phyloP scores from a whole-genome alignment of 2,797 vertebrate species.

The Tamandua tetradactyla region DNA sequence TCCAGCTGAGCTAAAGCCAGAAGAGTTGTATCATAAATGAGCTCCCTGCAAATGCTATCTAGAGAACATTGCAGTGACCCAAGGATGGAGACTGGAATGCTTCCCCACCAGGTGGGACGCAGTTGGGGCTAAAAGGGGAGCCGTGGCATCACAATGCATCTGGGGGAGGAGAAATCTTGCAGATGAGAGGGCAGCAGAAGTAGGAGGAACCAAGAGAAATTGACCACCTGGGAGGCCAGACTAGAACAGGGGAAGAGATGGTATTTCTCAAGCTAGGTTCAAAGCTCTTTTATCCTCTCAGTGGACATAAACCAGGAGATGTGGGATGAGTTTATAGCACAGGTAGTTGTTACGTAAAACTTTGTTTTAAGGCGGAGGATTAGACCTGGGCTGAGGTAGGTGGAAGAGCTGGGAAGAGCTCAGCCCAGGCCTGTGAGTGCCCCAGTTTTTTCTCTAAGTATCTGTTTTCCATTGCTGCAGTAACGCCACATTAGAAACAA shows the following conservation, averaged over 20 bases:
- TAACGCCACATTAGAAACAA: neutral
- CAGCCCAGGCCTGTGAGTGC: neutral
- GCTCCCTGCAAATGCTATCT: neutral
- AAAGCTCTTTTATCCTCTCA: neutral
- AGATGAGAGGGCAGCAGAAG: neutral
- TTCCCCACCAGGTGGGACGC: neutral
- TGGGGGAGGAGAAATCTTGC: neutral
- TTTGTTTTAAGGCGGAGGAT: neutral
- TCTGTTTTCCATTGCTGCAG: neutral
- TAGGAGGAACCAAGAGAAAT: neutral
- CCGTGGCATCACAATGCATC: fast-evolving
- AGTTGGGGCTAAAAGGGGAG: neutral
- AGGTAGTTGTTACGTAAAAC: neutral
- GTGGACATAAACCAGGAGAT: neutral
- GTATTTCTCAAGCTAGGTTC: neutral
- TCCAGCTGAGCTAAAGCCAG: constrained; percentile 49
- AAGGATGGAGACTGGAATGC: neutral
- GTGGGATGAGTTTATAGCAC: neutral
- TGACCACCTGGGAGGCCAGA: neutral
- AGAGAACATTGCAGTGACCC: neutral
- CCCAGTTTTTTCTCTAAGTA: neutral
- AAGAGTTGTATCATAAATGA: neutral
- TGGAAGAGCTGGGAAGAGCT: neutral
- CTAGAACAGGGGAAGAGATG: neutral
- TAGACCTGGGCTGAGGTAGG: neutral